Base-by-base conservation (phyloP, 1,140 invertebrate genomes). In the Zaprionus vittiger region DNA sequence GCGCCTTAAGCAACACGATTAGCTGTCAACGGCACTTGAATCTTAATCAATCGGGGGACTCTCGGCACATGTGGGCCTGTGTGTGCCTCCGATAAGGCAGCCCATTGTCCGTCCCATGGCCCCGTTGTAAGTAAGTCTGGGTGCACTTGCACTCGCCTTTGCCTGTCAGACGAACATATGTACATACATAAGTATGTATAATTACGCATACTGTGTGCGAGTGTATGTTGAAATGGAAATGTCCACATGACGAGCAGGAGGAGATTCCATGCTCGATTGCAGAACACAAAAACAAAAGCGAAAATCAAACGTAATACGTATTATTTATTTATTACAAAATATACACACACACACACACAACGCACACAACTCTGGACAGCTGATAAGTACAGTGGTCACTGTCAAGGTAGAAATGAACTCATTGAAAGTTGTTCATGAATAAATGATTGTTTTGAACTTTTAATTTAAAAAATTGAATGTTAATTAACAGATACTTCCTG, bases 1-100 rank as follows among this genome's bases (percentile, higher is more conserved):
- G 68, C 68, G 73, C 55, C 73, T 76, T 76, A 76, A 72, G 34
- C 73, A 60, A 65, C 34, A 44, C 68, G 73, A 76, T 76, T 76
- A 72, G 73, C 68, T 76, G 55, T 72, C 68, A 65, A 55, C 68
- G 55, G 44, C 73, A 76, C 73, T 76, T 72, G 61, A 72, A 65
- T 59, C 44, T 76, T 76, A 76, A 75, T 75, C 73, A 75, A 63
- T 70, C 44, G 56, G 41, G 11, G 49, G 57, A 1, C 28, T 49
- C 38, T 34, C 22, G 26, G 22, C 72, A 63, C 59, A 70, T 63
- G 41, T 57, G 24, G n/a, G 41, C n/a, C n/a, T 22, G 67, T 49
- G 37, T 64, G 49, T 55, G 26, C 34, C 54, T 55, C 20, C 71
- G 73, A 72, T 76, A 76, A 76, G 54, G 7, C 47, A 34, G 7